A percentile compares a stretch with the other conserved stretches of the same genome.
Evolutionary conservation across 1,140 invertebrate genomes (phyloP).

Genomic region (Mesaphorura yosii): DNA sequence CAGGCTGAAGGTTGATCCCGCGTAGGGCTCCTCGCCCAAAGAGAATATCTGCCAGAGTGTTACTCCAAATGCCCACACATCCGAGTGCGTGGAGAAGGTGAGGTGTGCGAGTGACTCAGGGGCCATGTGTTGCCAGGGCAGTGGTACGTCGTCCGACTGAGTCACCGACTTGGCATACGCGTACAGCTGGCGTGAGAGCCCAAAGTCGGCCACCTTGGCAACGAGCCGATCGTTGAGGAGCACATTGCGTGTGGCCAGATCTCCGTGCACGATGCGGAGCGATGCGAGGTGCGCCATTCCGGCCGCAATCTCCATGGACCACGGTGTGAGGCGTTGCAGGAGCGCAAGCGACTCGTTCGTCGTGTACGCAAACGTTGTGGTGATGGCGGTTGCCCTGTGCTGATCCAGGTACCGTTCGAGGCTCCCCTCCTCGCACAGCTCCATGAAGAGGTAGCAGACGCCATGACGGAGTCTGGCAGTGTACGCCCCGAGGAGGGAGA

Average conservation of each 20-base stretch:
- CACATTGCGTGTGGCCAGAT: slow-evolving; percentile 1
- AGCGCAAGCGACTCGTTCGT: too few species aligned
- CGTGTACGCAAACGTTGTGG: too few species aligned
- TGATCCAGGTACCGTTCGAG: too few species aligned
- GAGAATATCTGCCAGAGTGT: slow-evolving; percentile 40
- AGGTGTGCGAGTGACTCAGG: slow-evolving; percentile 39
- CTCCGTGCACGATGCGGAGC: neutral
- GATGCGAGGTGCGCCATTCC: slow-evolving; percentile 3
- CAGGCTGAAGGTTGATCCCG: slow-evolving; percentile 40
- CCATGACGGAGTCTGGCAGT: too few species aligned
- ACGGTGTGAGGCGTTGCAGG: too few species aligned
- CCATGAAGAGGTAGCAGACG: too few species aligned
- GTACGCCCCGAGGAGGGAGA: too few species aligned
- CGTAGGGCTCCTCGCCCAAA: slow-evolving; percentile 34
- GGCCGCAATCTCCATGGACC: slow-evolving; percentile 1
- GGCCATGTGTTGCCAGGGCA: slow-evolving; percentile 43
- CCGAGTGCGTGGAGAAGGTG: slow-evolving; percentile 38
- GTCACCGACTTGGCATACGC: neutral
- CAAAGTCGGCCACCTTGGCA: slow-evolving; percentile 38
- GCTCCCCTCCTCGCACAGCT: too few species aligned
- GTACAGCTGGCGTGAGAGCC: slow-evolving; percentile 37
- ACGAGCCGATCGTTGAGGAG: neutral
- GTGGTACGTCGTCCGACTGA: slow-evolving; percentile 10
- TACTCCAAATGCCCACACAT: slow-evolving; percentile 42
- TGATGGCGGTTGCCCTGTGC: too few species aligned